Base-by-base conservation (phyloP, 2,888 invertebrate species). In the Ferrisia virgata region DNA sequence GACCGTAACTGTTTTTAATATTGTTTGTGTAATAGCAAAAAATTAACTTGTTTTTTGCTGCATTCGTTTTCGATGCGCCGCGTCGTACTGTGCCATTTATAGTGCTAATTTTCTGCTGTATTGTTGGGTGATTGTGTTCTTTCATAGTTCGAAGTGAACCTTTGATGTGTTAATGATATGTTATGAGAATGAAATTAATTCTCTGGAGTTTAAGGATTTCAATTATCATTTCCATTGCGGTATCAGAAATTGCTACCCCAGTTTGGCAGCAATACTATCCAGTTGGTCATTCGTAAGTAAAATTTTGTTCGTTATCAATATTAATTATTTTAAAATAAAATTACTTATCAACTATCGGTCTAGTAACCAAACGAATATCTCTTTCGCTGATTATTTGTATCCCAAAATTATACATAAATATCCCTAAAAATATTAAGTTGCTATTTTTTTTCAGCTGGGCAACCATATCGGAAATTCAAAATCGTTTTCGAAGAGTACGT, bases 211-310 rank as follows among this genome's bases (percentile, higher is more conserved):
- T 84, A 0, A 13, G 43, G 15, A 69, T 84, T 31, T 39, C 40
- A 4, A 18, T 79, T 64, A 31, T 79, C 47, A 9, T 79, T 64
- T 39, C 69, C n/a, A 9, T 15, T 22, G 39, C 69, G 1, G 25
- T 72, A n/a, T 72, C 36, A 8, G 85, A 85, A 76, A 85, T 86
- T n/a, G 36, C 85, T 15, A 85, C 47, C 22, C 85, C 86, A 0
- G 80, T 81, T 58, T 86, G 86, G 86, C 85, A 86, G n/a, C 86
- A 86, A 36, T 86, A 86, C n/a, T 85, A 84, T 72, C 86, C 86
- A 8, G 79, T 76, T 64, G 80, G 47, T 31, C 85, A 85, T 43
- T 47, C 85, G 86, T 86, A 84, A 86, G 86, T 85, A n/a, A 18
- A 53, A 53, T 53, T 36, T 76, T 33, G 6, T 76, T 18, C 1